A percentile compares a stretch with the other conserved stretches of the same genome.
Evolutionary conservation across 2,797 vertebrate genomes (phyloP).

Genomic region (Monodelphis domestica): DNA sequence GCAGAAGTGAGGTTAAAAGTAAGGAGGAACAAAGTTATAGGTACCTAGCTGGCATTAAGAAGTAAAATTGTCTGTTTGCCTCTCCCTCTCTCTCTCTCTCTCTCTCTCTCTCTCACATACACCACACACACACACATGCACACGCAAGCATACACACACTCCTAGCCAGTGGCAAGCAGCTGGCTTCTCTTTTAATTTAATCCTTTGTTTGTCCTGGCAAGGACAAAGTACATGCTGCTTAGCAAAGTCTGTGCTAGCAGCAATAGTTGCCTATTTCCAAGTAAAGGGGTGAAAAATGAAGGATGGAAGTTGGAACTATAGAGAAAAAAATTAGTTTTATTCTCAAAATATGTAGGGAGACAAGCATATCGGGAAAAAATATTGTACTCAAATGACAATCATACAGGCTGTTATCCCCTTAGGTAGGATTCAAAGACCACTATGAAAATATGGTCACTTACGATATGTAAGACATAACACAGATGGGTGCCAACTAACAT

Average conservation of each 20-base stretch:
- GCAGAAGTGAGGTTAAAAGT: neutral
- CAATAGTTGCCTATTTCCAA: constrained; percentile 1
- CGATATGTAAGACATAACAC: neutral
- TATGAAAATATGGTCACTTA: neutral
- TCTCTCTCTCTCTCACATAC: neutral
- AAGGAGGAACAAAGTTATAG: neutral
- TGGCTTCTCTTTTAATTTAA: constrained; percentile 5
- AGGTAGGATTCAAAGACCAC: neutral
- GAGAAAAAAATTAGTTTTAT: neutral
- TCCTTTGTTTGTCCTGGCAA: constrained; percentile 8
- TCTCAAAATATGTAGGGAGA: neutral
- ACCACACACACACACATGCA: neutral
- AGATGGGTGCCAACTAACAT: neutral
- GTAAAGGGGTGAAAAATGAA: neutral
- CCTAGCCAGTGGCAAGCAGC: constrained; percentile 1
- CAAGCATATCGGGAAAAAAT: neutral
- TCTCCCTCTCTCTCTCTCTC: too few species aligned
- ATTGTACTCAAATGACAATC: neutral
- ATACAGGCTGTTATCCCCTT: neutral
- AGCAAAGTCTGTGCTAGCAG: neutral
- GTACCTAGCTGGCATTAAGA: neutral
- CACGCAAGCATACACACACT: neutral
- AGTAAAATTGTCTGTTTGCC: neutral
- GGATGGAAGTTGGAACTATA: neutral
- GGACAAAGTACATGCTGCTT: constrained; percentile 5